phyloP scores from a whole-genome alignment of 2,888 invertebrate species.

The Lycophotia porphyrea region DNA sequence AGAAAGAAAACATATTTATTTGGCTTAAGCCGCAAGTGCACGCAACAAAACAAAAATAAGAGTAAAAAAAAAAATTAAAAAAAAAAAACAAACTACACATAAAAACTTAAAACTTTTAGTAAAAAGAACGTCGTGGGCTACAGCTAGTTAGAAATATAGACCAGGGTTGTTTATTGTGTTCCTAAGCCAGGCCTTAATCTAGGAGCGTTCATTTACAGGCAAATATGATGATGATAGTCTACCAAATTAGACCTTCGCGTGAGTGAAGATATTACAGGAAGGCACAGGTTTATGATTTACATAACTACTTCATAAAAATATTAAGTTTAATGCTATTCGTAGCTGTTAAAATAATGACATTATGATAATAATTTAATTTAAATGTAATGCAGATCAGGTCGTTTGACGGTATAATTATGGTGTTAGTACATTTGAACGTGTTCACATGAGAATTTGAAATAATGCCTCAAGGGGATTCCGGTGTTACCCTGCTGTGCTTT shows the following conservation, averaged over 20 bases:
- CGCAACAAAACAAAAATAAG: too few species aligned
- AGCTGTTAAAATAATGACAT: constrained; percentile 46
- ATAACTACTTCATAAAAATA: constrained; percentile 50
- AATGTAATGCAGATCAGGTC: constrained; percentile 24
- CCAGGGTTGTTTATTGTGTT: constrained; percentile 10
- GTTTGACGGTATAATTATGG: constrained; percentile 39
- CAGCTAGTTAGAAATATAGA: too few species aligned
- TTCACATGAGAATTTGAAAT: constrained; percentile 33
- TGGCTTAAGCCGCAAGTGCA: too few species aligned
- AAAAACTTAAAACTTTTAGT: too few species aligned
- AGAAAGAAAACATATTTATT: too few species aligned
- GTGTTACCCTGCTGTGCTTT: constrained; percentile 23
- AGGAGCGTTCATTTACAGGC: constrained; percentile 49
- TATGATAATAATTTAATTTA: constrained; percentile 47
- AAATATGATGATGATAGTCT: constrained; percentile 28
- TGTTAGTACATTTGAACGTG: constrained; percentile 22
- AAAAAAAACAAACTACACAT: too few species aligned
- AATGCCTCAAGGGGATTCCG: constrained; percentile 46
- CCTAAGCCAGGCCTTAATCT: constrained; percentile 32
- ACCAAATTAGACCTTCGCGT: constrained; percentile 54
- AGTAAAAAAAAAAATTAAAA: too few species aligned
- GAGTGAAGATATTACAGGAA: constrained; percentile 45
- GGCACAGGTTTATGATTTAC: constrained; percentile 47
- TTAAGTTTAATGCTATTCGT: constrained; percentile 19
- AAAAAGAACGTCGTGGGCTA: too few species aligned